Evolutionary conservation across 92 coral and sea anemone genomes (phyloP).

Genomic region (Porites evermanni): DNA sequence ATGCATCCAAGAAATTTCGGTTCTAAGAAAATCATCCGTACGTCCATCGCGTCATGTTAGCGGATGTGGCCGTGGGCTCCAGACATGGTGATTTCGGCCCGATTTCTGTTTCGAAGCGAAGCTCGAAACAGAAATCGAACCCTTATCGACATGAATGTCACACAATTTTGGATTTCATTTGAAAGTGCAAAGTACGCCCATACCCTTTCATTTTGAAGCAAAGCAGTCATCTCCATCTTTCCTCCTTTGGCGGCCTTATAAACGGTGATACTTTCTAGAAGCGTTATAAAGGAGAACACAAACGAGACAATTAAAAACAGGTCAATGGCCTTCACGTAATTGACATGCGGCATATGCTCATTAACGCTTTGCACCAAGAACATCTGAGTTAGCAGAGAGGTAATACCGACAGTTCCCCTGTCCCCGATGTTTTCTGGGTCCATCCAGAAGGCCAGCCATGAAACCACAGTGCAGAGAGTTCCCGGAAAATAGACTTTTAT

Average conservation of each 20-base stretch:
- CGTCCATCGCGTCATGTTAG: no score
- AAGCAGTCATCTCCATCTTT: no score
- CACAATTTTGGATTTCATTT: no score
- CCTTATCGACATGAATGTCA: no score
- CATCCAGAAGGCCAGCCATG: conserved; percentile 87
- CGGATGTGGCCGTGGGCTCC: no score
- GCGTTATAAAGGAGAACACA: conserved; percentile 68
- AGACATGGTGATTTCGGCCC: no score
- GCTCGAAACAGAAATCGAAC: no score
- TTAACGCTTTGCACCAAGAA: conserved; percentile 71
- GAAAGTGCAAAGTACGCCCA: no score
- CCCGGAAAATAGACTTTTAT: conserved; percentile 69
- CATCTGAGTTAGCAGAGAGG: conserved; percentile 73
- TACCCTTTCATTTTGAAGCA: no score
- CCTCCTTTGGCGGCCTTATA: conserved; percentile 10
- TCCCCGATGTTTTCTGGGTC: conserved; percentile 57
- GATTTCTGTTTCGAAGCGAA: no score
- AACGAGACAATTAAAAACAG: conserved; percentile 72
- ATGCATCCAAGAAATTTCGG: no score
- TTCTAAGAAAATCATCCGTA: no score
- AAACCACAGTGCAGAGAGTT: conserved; percentile 56
- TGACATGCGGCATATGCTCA: conserved; percentile 70
- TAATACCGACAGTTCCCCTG: conserved; percentile 50
- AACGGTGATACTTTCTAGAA: conserved; percentile 63
- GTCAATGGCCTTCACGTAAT: conserved; percentile 79